These are phyloP conservation scores for Latrodectus elegans DNA, from an alignment of 2,888 invertebrate species.

Conservation along the genomic window DNA sequence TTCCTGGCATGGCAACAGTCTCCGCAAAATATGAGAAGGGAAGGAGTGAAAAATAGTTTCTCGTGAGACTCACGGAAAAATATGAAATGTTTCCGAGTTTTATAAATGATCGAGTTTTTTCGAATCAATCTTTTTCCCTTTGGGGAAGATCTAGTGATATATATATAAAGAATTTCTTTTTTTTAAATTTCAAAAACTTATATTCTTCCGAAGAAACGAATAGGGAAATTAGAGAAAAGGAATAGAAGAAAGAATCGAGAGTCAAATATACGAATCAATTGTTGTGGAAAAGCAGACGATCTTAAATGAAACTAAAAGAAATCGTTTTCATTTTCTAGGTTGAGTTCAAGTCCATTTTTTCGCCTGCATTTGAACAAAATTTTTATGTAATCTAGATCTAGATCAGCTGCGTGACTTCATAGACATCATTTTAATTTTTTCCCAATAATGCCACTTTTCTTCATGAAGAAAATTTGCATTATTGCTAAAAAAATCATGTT, in stretches of 20 bases:
- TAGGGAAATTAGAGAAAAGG: neutral
- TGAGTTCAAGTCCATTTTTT: too few species aligned
- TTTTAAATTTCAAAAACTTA: neutral
- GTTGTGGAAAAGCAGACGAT: too few species aligned
- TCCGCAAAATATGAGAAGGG: slow-evolving; percentile 18
- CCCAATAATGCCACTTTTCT: neutral
- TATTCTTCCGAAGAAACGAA: neutral
- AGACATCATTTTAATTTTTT: neutral
- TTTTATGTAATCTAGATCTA: neutral
- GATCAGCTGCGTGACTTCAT: neutral
- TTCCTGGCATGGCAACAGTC: slow-evolving; percentile 15
- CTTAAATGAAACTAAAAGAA: neutral
- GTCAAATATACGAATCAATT: neutral
- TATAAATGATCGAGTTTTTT: slow-evolving; percentile 12
- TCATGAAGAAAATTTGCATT: neutral
- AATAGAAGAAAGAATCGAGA: neutral
- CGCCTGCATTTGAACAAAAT: too few species aligned
- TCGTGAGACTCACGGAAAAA: slow-evolving; percentile 12
- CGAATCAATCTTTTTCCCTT: slow-evolving; percentile 3
- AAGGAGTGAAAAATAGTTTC: slow-evolving; percentile 23
- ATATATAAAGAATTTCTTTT: neutral
- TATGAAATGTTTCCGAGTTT: neutral
- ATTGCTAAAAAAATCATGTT: neutral
- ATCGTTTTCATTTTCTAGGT: neutral
- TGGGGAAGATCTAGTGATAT: neutral